phyloP scores from a whole-genome alignment of 2,113 vertebrate genomes.

The Boulengeromyrus knoepffleri region DNA sequence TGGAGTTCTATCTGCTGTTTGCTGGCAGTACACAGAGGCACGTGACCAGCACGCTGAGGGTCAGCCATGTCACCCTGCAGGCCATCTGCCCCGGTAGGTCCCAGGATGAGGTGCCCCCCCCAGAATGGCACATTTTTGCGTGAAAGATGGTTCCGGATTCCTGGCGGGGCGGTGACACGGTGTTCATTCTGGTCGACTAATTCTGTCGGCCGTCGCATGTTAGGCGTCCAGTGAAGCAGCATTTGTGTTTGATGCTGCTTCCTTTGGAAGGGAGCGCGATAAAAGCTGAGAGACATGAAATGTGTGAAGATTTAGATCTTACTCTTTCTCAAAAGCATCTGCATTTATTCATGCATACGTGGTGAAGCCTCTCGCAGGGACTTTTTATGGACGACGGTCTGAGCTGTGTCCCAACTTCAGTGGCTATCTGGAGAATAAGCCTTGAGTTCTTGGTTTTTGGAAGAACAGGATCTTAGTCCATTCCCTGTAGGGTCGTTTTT shows the following conservation, averaged over 20 bases:
- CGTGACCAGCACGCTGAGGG: conserved; percentile 76
- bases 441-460: background rate
- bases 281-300: background rate
- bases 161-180: background rate
- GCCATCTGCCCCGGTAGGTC: conserved; percentile 83
- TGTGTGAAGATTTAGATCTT: background rate
- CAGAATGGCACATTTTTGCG: background rate
- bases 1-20: conserved; percentile 84
- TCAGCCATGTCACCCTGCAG: conserved; percentile 74
- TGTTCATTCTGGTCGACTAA: background rate
- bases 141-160: background rate
- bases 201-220: background rate
- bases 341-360: background rate
- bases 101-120: background rate
- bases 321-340: background rate
- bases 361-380: background rate
- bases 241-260: background rate
- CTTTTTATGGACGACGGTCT: background rate
- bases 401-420: background rate
- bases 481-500: background rate
- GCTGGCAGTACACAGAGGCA: conserved; percentile 81
- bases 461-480: background rate
- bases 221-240: background rate
- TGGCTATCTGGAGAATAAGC: background rate
- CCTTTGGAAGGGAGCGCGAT: background rate